These are phyloP conservation scores for Lepidocolaptes lacrymiger DNA, from an alignment of 2,797 vertebrate species.

Conservation along the genomic window DNA sequence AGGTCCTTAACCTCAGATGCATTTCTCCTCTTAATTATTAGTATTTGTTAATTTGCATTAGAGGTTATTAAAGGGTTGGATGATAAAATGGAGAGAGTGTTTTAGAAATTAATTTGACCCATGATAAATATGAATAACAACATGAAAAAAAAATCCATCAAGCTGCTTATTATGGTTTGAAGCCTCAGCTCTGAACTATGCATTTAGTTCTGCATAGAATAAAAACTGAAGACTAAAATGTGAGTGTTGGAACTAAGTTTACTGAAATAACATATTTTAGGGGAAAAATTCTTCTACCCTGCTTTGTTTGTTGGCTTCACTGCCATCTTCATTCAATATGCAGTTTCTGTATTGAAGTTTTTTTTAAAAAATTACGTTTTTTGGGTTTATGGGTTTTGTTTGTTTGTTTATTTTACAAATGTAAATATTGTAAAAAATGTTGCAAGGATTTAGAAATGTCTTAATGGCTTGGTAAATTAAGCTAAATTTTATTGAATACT, in stretches of 20 bases:
- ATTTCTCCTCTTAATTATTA: not conserved
- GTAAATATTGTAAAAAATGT: not conserved
- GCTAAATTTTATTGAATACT: not conserved
- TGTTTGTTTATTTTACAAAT: no score
- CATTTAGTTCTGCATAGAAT: not conserved
- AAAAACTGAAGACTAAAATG: not conserved
- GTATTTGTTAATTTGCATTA: not conserved
- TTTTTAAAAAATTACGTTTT: no score
- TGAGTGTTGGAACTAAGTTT: not conserved
- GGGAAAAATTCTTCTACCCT: not conserved
- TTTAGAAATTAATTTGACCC: not conserved
- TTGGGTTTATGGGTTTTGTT: no score
- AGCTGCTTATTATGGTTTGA: not conserved
- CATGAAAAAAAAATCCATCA: not conserved
- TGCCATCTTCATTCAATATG: not conserved
- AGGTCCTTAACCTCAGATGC: not conserved
- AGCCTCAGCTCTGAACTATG: fast-evolving
- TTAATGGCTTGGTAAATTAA: not conserved
- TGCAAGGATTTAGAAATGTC: not conserved
- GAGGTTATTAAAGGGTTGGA: not conserved
- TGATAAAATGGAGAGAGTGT: not conserved
- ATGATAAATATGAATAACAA: not conserved
- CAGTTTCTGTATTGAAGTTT: not conserved
- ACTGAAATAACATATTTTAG: not conserved
- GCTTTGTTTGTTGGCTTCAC: not conserved